Evolutionary conservation across 2,888 invertebrate species (phyloP).

Genomic region (Dasypogon diadema): DNA sequence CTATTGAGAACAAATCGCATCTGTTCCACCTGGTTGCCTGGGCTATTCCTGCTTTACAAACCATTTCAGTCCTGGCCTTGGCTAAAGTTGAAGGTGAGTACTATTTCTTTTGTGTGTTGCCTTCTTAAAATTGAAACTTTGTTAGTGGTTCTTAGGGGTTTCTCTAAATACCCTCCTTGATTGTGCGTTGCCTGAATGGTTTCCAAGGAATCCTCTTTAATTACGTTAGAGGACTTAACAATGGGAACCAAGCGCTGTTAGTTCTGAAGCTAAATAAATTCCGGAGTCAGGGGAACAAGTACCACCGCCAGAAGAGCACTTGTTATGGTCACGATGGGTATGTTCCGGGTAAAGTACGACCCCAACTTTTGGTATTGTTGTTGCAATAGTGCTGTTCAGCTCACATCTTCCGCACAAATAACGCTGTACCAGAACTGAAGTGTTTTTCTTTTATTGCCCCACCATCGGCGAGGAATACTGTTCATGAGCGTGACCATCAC

Average conservation of each 20-base stretch:
- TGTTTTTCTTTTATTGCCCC: background rate
- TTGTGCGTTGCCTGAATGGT: constrained; percentile 2
- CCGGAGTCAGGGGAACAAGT: background rate
- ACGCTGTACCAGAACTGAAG: background rate
- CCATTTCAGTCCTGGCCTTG: constrained; percentile 94
- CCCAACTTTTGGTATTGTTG: background rate
- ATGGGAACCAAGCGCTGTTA: background rate
- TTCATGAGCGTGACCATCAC: background rate
- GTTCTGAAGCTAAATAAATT: background rate
- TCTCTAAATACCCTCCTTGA: background rate
- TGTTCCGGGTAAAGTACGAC: background rate
- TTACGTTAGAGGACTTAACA: constrained; percentile 15
- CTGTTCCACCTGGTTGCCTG: constrained; percentile 98
- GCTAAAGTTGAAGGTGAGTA: constrained; percentile 92
- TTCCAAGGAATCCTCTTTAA: constrained; percentile 5
- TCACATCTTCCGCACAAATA: background rate
- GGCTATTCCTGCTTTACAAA: constrained; percentile 96
- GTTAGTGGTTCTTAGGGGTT: background rate
- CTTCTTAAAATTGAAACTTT: background rate
- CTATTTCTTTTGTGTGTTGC: background rate
- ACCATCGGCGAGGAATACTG: background rate
- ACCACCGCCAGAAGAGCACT: background rate
- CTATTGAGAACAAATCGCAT: constrained; percentile 96
- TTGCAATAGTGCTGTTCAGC: background rate
- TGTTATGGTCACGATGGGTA: background rate